Evolutionary conservation across 2,888 invertebrate species (phyloP).

Genomic region (Polietes domitor): DNA sequence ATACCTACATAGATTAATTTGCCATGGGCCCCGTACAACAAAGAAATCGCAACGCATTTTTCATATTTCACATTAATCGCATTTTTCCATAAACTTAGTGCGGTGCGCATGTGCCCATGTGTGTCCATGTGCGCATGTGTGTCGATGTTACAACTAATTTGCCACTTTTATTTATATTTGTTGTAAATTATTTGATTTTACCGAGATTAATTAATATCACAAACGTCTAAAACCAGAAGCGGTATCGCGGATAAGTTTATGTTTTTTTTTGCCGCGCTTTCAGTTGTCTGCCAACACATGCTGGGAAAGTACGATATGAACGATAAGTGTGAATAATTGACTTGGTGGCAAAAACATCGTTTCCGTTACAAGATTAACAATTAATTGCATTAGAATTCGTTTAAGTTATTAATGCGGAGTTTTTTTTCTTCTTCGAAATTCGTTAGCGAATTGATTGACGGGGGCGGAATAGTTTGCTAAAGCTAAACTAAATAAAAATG

Average conservation of each 20-base stretch:
- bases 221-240: not conserved
- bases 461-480: not conserved
- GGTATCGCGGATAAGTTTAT: conserved; percentile 40
- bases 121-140: not conserved
- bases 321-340: conserved; percentile 37
- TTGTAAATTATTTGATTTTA: conserved; percentile 20
- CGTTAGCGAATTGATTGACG: conserved; percentile 2
- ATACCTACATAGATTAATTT: conserved; percentile 30
- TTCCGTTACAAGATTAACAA: conserved; percentile 43
- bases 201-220: conserved; percentile 29
- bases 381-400: conserved; percentile 25
- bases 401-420: not conserved
- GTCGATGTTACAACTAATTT: conserved; percentile 30
- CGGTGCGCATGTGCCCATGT: not conserved
- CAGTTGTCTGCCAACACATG: not conserved
- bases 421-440: too few species aligned
- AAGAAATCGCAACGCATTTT: conserved; percentile 60
- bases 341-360: conserved; percentile 35
- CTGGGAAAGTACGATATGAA: not conserved
- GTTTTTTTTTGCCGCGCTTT: not conserved
- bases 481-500: too few species aligned
- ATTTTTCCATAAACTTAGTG: conserved; percentile 34
- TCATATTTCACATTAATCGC: conserved; percentile 61
- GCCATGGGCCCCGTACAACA: conserved; percentile 11
- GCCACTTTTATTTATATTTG: conserved; percentile 39